Conservation (phyloP, 2,888 invertebrate species). For the Pemphredon lugubris region DNA sequence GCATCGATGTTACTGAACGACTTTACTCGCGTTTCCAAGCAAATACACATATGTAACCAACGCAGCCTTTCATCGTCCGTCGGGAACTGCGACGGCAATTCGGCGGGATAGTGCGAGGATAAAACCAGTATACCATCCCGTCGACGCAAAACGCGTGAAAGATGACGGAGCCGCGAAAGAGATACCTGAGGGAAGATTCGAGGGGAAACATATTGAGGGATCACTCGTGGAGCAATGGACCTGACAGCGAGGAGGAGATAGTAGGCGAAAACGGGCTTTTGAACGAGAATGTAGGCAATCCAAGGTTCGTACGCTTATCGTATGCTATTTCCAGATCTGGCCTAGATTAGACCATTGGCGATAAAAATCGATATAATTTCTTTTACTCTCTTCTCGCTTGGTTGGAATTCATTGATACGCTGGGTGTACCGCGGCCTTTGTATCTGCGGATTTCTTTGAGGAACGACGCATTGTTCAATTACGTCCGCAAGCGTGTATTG, state of each 20-base stretch:
- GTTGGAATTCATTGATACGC: neutral
- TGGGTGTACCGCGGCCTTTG: constrained; percentile 4
- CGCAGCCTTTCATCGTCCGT: constrained; percentile 30
- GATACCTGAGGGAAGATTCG: constrained; percentile 23
- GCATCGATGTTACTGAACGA: constrained; percentile 15
- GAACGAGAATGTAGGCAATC: constrained; percentile 51
- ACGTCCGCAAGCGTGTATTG: neutral
- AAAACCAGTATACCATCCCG: neutral
- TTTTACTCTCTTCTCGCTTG: neutral
- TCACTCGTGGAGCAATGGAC: constrained; percentile 73
- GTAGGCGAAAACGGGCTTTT: constrained; percentile 56
- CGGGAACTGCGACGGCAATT: constrained; percentile 46
- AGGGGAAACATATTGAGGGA: constrained; percentile 68
- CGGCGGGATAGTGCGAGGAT: constrained; percentile 42
- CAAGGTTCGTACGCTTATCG: constrained; percentile 64
- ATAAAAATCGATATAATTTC: constrained; percentile 2
- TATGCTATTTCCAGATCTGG: constrained; percentile 3
- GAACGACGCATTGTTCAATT: constrained; percentile 8
- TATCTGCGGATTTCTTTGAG: constrained; percentile 26
- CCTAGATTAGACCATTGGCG: constrained; percentile 3
- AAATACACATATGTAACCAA: constrained; percentile 58
- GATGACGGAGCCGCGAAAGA: constrained; percentile 46
- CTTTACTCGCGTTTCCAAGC: constrained; percentile 15
- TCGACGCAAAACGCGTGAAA: constrained; percentile 4
- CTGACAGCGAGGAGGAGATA: constrained; percentile 71